Base-by-base conservation (phyloP, 2,888 invertebrate species). In the Helleia helle region DNA sequence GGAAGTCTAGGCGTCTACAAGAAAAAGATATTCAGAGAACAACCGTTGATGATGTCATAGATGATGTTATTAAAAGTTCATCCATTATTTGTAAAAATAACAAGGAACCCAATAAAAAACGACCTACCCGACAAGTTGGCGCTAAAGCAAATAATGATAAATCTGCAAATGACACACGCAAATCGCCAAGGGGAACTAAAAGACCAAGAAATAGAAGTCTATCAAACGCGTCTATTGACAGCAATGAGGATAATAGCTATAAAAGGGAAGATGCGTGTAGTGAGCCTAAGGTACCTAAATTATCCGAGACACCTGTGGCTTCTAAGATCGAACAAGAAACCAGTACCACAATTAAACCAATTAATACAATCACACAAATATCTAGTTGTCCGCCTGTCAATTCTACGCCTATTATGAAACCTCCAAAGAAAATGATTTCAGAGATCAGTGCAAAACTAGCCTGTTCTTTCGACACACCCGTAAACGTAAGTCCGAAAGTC, bases 41-140 rank as follows among this genome's bases (percentile, higher is more conserved):
- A 46, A 92, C 93, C 1, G 89, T 94, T 6, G 96, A 97, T 62
- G 95, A 95, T 55, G 89, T 93, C 8, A 95, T 96, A 49, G 96
- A 97, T 52, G 95, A 96, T 59, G 95, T 95, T 0, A 90, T 95
- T 1, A 90, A 93, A 51, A 92, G 93, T 44, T 77, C 88, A 0
- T 55, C 59, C 4, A 61, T 47, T 8, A 58, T 56, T 34, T 64
- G 22, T 52, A 83, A 59, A 52, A 45, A 45, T 15, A 69, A 45
- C 11, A 72, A 68, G 43, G 72, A 74, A 13, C 36, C 52, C 1
- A 73, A 67, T 40, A 87, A 87, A 45, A 83, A 89, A 47, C 73
- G 88, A 54, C 86, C 88, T 3, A 77, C 87, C 1, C 76, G 89
- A 42, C 89, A 90, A 57, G 73, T 73, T n/a, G 76, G 73, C 30